A percentile compares a stretch with the other conserved stretches of the same genome.
These are phyloP conservation scores for Apis cerana DNA, from an alignment of 1,140 invertebrate genomes.

Conservation along the genomic window DNA sequence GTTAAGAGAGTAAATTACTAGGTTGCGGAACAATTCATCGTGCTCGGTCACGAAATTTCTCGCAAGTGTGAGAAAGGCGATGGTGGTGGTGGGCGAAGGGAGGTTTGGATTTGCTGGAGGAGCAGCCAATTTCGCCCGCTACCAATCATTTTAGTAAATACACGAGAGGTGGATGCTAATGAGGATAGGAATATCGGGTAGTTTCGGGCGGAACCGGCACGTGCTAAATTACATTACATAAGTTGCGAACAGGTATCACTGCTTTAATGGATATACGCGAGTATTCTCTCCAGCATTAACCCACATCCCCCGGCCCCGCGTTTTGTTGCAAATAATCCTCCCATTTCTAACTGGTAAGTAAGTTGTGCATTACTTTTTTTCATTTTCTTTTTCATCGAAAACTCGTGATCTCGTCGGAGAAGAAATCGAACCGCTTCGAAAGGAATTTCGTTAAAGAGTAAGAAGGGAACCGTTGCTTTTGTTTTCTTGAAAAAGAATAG, in stretches of 20 bases:
- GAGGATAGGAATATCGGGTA: conserved; percentile 43
- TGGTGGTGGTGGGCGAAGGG: not conserved
- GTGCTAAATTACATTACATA: conserved; percentile 12
- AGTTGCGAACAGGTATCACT: conserved; percentile 17
- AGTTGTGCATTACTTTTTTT: not conserved
- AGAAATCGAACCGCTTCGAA: too few species aligned
- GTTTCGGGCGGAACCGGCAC: not conserved
- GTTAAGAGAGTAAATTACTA: conserved; percentile 17
- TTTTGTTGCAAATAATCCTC: not conserved
- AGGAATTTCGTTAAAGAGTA: not conserved
- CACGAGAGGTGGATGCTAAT: conserved; percentile 51
- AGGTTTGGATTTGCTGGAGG: conserved; percentile 7
- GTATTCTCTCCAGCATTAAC: conserved; percentile 5
- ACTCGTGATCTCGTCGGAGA: too few species aligned
- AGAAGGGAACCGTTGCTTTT: not conserved
- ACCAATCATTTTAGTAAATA: conserved; percentile 56
- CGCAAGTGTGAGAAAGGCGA: not conserved
- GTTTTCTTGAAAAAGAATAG: not conserved
- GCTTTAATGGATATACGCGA: conserved; percentile 14
- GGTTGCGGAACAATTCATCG: conserved; percentile 35
- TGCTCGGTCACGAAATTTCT: conserved; percentile 32
- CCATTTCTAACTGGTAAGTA: not conserved
- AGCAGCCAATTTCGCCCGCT: conserved; percentile 35
- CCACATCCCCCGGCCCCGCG: not conserved
- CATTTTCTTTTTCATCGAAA: too few species aligned